Percentiles rank a stretch among this genome's conserved stretches.
Evolutionary conservation across 2,797 vertebrate species (phyloP).

Genomic region (Dendrocincla tyrannina): DNA sequence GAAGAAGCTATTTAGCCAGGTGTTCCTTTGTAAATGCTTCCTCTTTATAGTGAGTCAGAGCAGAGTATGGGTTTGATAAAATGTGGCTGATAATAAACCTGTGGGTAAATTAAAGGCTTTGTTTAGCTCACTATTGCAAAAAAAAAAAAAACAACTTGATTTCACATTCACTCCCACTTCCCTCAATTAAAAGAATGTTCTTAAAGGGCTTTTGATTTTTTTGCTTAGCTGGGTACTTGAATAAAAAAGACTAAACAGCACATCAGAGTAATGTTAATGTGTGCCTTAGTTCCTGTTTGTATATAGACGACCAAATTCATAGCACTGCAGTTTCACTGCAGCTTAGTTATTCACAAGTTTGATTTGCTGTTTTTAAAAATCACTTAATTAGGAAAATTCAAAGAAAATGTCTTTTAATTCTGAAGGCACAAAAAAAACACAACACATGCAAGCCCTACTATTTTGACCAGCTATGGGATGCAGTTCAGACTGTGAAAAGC

Average conservation of each 20-base stretch:
- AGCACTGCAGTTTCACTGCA: slow-evolving; percentile 11
- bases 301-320: slow-evolving; percentile 28
- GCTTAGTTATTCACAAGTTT: slow-evolving; percentile 9
- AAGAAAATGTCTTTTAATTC: slow-evolving; percentile 7
- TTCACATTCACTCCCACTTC: slow-evolving; percentile 34
- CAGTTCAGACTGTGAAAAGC: not conserved
- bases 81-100: slow-evolving; percentile 16
- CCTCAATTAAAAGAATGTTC: slow-evolving; percentile 39
- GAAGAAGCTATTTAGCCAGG: slow-evolving; percentile 20
- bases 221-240: slow-evolving; percentile 6
- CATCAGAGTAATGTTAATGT: not conserved
- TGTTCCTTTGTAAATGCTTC: slow-evolving; percentile 19
- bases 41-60: slow-evolving; percentile 26
- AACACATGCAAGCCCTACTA: not conserved
- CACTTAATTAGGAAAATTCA: slow-evolving; percentile 35
- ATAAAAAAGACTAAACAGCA: not conserved
- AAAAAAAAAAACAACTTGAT: slow-evolving; percentile 6
- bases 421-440: not conserved
- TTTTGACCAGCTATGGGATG: not conserved
- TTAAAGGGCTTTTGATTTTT: slow-evolving; percentile 17
- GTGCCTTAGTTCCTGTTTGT: not conserved
- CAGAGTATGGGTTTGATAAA: not conserved
- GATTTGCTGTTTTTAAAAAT: not conserved
- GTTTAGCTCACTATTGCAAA: not conserved
- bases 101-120: slow-evolving; percentile 24